Percentiles rank a stretch among this genome's conserved stretches.
phyloP scores from a whole-genome alignment of 2,888 invertebrate species.

The Pristionchus entomophagus region DNA sequence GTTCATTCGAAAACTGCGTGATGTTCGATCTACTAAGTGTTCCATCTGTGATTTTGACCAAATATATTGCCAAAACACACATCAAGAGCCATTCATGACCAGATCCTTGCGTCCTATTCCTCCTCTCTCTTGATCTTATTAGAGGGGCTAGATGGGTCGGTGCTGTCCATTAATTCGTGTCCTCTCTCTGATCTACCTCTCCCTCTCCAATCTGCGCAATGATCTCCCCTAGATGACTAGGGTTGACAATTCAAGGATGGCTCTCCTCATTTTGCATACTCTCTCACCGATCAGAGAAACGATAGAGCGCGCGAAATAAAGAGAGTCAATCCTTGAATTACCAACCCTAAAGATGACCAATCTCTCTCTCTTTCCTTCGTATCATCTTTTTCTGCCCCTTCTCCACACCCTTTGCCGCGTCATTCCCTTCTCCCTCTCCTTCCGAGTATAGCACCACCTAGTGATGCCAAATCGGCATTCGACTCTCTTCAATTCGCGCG shows the following conservation, averaged over 20 bases:
- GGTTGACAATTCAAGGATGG: too few species aligned
- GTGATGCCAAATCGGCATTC: too few species aligned
- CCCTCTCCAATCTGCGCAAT: not conserved
- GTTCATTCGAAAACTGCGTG: too few species aligned
- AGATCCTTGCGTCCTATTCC: not conserved
- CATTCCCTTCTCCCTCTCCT: not conserved
- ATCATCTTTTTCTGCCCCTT: constrained; percentile 4
- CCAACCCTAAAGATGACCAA: constrained; percentile 15
- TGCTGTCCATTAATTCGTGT: not conserved
- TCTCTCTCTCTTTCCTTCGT: constrained; percentile 1
- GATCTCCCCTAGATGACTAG: not conserved
- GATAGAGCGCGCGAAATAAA: too few species aligned
- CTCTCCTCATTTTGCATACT: not conserved
- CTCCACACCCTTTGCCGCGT: not conserved
- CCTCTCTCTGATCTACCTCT: not conserved
- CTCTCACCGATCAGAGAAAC: too few species aligned
- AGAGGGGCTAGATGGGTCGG: too few species aligned
- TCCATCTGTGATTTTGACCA: too few species aligned
- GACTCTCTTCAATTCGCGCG: too few species aligned
- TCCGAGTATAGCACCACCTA: constrained; percentile 6
- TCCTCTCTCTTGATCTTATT: not conserved
- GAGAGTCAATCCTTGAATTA: too few species aligned
- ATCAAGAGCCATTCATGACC: too few species aligned
- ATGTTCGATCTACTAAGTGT: too few species aligned
- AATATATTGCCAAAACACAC: too few species aligned